Base-by-base conservation (phyloP, 2,797 vertebrate genomes). In the Emys orbicularis region DNA sequence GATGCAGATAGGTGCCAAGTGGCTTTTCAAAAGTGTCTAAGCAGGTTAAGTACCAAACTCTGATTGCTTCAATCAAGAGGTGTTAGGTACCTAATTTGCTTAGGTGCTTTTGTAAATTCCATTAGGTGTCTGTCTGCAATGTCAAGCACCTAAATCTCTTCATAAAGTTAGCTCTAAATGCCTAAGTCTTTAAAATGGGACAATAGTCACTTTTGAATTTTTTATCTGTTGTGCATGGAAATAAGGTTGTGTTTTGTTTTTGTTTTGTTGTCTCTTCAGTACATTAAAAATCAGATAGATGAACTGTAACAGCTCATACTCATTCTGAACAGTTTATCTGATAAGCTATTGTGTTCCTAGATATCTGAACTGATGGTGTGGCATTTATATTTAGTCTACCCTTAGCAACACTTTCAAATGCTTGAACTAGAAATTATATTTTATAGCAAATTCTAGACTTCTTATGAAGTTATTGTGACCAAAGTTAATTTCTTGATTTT, bases 241-340 rank as follows among this genome's bases (percentile, higher is more conserved):
- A 86, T 31, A 84, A 88, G 79, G 53, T 59, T 59, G 77, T 91
- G 2, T 8, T 79, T 52, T 77, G 8, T 47, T 50, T 81, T 76
- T 84, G 29, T 12, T 87, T 47, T 12, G 2, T 87, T 81, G 3
- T 59, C 2, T 5, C 54, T 91, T 96, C 87, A 65, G 80, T 92
- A 94, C 59, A 25, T 2, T 4, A 91, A 74, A 6, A 81, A 49
- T 59, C 56, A 19, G 41, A 72, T 21, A 89, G 47, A 82, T 37
- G 84, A 87, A 52, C 52, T 76, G 61, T 52, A 90, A 77, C 19
- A 44, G 3, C 8, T 21, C 47, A 54, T 81, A 13, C 9, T 95
- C n/a, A 25, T 89, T 94, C 83, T 72, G 87, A 84, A 89, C 57
- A 94, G 74, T 92, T 41, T 80, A 86, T 57, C n/a, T 82, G n/a